phyloP scores from a whole-genome alignment of 2,888 invertebrate genomes.

The Eubasilissa splendida region DNA sequence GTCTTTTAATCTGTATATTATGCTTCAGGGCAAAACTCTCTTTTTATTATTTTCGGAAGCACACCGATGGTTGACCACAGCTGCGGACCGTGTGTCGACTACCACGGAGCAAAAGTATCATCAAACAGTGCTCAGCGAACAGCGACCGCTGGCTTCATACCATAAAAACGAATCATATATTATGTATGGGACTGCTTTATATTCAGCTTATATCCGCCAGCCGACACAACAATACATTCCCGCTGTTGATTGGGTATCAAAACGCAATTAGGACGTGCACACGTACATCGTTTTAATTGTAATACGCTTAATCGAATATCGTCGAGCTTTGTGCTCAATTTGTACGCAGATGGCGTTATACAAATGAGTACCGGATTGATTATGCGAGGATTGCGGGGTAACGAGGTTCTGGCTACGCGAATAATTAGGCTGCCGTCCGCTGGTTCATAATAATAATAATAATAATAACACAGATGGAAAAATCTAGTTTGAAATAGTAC shows the following conservation, averaged over 20 bases:
- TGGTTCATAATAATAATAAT: no score
- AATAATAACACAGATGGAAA: no score
- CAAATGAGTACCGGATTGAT: constrained; percentile 38
- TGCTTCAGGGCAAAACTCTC: no score
- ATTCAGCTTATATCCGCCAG: constrained; percentile 54
- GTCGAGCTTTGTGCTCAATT: constrained; percentile 39
- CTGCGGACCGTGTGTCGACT: constrained; percentile 38
- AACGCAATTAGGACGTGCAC: constrained; percentile 53
- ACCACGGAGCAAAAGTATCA: constrained; percentile 56
- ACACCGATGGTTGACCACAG: not conserved
- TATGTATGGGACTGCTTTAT: constrained; percentile 58
- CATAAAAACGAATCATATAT: constrained; percentile 56
- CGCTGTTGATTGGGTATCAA: constrained; percentile 58
- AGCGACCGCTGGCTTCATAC: constrained; percentile 51
- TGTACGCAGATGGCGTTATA: constrained; percentile 32
- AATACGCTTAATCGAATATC: constrained; percentile 55
- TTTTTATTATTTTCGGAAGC: not conserved
- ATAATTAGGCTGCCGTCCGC: not conserved
- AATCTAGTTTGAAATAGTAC: no score
- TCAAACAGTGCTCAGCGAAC: constrained; percentile 57
- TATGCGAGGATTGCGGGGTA: constrained; percentile 39
- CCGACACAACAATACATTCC: constrained; percentile 53
- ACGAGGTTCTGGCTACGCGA: constrained; percentile 11
- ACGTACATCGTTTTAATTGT: constrained; percentile 48
- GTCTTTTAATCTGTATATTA: no score